Base-by-base conservation (phyloP, 2,113 vertebrate genomes). In the Sinocyclocheilus rhinocerous region DNA sequence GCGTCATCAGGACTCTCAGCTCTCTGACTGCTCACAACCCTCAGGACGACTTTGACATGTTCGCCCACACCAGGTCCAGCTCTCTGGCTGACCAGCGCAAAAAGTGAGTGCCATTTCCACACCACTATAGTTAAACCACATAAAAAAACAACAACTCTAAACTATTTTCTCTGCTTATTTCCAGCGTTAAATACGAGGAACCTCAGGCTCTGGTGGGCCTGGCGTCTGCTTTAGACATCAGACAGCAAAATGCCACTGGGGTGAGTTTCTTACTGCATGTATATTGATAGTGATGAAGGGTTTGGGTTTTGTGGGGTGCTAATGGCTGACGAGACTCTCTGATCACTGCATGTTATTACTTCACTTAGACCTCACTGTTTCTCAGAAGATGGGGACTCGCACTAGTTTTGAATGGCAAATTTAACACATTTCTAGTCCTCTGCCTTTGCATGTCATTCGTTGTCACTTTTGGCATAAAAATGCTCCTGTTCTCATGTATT, bases 1-100 rank as follows among this genome's bases (percentile, higher is more conserved):
- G 93, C 0, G 95, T 96, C 86, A 97, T 95, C 11, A 93, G 96
- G 22, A 96, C 97, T 1, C 94, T 97, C 87, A 94, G 97, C 78
- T 94, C 96, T 22, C 94, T 97, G 20, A 93, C 96, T 10, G 92
- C 92, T 79, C 94, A 91, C 83, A 93, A 94, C 33, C 95, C 96
- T 85, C 94, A 90, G 0, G 97, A 99, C 0, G 96, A 98, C 92
- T 99, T 99, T 39, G 98, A 98, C 95, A 97, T 97, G 97, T 99
- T 99, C 85, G 96, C 98, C 39, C 98, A 99, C 92, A 97, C 97
- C 13, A 96, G 97, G 94, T 95, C 94, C 93, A 97, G 94, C 89
- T 97, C 97, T 88, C 93, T 97, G 93, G 97, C 97, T 1, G 97
- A 99, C 65, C 98, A 98, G 85, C 94, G 96, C 45, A 99, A 97